These are phyloP conservation scores for Pseudomyrmex gracilis DNA, from an alignment of 1,140 invertebrate species.

Conservation along the genomic window DNA sequence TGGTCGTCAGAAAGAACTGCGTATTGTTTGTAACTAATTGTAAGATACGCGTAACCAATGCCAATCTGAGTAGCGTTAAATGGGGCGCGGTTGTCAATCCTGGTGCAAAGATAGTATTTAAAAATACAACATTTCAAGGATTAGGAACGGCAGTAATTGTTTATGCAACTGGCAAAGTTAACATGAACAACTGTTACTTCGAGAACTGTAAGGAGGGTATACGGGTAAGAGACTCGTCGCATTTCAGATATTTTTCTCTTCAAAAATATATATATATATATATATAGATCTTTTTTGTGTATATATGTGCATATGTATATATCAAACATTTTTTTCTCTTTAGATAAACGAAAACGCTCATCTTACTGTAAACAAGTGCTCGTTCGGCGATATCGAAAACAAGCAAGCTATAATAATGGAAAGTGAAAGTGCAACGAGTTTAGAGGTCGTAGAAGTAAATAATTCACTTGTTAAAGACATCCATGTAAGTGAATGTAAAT, in stretches of 20 bases:
- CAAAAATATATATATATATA: neutral
- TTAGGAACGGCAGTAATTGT: constrained; percentile 80
- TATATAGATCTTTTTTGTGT: neutral
- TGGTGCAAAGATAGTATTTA: constrained; percentile 77
- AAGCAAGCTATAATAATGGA: constrained; percentile 82
- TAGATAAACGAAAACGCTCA: constrained; percentile 73
- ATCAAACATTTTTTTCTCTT: constrained; percentile 28
- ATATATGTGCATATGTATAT: neutral
- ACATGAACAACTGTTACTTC: constrained; percentile 77
- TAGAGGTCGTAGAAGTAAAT: constrained; percentile 68
- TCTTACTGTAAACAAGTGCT: constrained; percentile 74
- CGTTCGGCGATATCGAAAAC: constrained; percentile 75
- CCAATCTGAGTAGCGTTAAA: constrained; percentile 76
- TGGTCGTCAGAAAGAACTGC: constrained; percentile 79
- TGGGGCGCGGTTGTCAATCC: constrained; percentile 81
- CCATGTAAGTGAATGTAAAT: constrained; percentile 77
- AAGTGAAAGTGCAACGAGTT: constrained; percentile 72
- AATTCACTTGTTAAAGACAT: constrained; percentile 73
- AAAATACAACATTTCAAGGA: constrained; percentile 77
- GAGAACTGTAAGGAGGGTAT: constrained; percentile 80
- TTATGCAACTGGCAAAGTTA: constrained; percentile 75
- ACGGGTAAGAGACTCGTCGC: constrained; percentile 72
- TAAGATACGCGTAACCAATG: constrained; percentile 76
- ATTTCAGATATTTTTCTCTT: neutral
- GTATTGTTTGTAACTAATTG: constrained; percentile 76